Conservation (phyloP, 2,797 vertebrate genomes). For the Chrysocyon brachyurus region DNA sequence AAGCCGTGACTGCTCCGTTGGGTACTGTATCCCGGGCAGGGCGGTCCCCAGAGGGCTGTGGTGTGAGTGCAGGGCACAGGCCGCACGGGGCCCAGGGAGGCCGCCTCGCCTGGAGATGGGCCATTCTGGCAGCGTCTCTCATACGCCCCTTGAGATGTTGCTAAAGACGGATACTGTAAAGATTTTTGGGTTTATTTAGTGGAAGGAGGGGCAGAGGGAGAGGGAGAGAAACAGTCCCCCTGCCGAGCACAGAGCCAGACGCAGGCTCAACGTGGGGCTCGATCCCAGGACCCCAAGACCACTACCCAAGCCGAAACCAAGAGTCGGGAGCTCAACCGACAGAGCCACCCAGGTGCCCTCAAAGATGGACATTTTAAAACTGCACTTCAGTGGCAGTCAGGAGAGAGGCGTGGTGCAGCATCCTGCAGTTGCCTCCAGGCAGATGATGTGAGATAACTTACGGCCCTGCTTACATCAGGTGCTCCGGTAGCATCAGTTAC, state of each 20-base stretch:
- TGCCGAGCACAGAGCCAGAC: too few species aligned
- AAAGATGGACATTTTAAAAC: not conserved
- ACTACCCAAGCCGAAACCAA: not conserved
- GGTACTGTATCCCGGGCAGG: not conserved
- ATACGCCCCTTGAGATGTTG: not conserved
- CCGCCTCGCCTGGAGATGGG: not conserved
- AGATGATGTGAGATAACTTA: not conserved
- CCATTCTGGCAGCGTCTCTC: not conserved
- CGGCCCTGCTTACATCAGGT: not conserved
- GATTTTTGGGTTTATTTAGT: not conserved
- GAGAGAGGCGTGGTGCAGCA: not conserved
- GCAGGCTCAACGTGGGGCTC: not conserved
- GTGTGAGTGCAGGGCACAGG: not conserved
- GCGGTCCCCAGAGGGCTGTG: not conserved
- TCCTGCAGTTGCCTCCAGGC: not conserved
- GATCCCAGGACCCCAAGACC: not conserved
- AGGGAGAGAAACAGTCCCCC: too few species aligned
- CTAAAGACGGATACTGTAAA: not conserved
- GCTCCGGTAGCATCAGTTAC: not conserved
- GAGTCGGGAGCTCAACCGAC: not conserved
- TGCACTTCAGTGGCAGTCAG: not conserved
- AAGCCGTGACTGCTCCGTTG: not conserved
- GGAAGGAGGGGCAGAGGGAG: too few species aligned
- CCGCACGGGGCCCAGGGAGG: not conserved
- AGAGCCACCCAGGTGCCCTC: not conserved